Base-by-base conservation (phyloP, 2,888 invertebrate species). In the Eucriotettix oculatus region DNA sequence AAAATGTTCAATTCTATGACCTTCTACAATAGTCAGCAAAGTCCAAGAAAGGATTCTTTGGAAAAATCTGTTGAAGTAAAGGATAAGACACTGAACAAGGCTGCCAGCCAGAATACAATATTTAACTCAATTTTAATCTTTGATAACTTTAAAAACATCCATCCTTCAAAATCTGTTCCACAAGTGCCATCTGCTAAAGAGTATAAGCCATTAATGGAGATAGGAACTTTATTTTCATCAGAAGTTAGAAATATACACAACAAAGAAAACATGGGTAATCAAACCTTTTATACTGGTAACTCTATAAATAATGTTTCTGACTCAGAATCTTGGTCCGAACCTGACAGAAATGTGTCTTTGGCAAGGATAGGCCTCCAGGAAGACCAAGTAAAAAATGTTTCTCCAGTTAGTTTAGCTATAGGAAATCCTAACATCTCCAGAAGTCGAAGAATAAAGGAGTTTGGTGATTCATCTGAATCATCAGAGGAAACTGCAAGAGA, bases 281-380 rank as follows among this genome's bases (percentile, higher is more conserved):
- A n/a, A 14, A 12, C 48, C 5, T n/a, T n/a, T n/a, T 14, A 48
- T 14, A 48, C n/a, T 14, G 48, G 12, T 14, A 48, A 12, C 5
- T 12, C n/a, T 14, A 9, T 48, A 14, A 12, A 48, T 12, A 48
- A 48, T n/a, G n/a, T 48, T 1, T 80, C 84, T 1, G 91, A 91
- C 69, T 89, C 90, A 0, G 91, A 92, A 70, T 84, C 87, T 43
- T 91, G 90, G 85, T 90, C 90, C 0, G 91, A 91, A 69, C 90
- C 91, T 0, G 91, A 91, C 69, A 78, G 89, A 55, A 83, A 82
- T 62, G 89, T 91, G 2, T 90, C 90, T 0, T 74, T 85, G 62
- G 89, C 87, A 0, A 79, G 91, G 64, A 90, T 91, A 40, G 90
- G 90, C 11, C 63, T 72, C 9, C 48, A 48, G 48, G 48, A 48